Percentiles rank a stretch among this genome's conserved stretches.
Evolutionary conservation across 37 sponge, comb jelly and placozoan genomes (phyloP).

Genomic region (Hormiphora californensis): DNA sequence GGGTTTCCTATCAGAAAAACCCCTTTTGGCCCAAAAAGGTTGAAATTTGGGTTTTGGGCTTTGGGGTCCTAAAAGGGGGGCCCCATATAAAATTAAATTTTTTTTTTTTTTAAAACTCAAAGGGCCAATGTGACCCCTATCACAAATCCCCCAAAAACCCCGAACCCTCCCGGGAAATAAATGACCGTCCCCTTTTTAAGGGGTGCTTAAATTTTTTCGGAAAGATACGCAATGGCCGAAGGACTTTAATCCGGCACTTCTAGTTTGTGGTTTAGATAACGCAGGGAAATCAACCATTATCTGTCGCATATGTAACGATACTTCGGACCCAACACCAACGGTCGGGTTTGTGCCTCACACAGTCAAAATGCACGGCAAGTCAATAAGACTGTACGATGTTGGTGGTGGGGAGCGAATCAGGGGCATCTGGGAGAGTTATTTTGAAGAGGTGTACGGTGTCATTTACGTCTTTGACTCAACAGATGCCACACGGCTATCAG

Average conservation of each 20-base stretch:
- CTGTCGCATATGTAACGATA: background rate
- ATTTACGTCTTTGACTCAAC: background rate
- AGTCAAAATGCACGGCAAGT: background rate
- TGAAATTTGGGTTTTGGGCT: too few species aligned
- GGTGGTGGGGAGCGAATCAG: conserved; percentile 1
- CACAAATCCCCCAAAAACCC: too few species aligned
- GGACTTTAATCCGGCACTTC: background rate
- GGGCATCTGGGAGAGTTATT: background rate
- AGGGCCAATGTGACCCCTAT: too few species aligned
- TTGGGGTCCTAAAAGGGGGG: too few species aligned
- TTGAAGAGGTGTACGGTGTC: background rate
- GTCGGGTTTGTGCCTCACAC: conserved; percentile 24
- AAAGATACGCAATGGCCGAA: background rate
- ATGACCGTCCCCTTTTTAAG: too few species aligned
- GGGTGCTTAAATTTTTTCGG: too few species aligned
- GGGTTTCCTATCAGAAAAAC: too few species aligned
- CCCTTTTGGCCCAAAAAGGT: too few species aligned
- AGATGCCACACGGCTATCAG: background rate
- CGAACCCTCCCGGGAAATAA: too few species aligned
- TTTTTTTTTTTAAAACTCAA: too few species aligned
- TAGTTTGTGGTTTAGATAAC: conserved; percentile 6
- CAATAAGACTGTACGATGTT: background rate
- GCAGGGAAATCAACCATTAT: conserved; percentile 23
- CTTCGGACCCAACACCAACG: background rate
- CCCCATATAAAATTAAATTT: too few species aligned